These are phyloP conservation scores for Anastatus disparis DNA, from an alignment of 1,140 invertebrate genomes.

Conservation along the genomic window DNA sequence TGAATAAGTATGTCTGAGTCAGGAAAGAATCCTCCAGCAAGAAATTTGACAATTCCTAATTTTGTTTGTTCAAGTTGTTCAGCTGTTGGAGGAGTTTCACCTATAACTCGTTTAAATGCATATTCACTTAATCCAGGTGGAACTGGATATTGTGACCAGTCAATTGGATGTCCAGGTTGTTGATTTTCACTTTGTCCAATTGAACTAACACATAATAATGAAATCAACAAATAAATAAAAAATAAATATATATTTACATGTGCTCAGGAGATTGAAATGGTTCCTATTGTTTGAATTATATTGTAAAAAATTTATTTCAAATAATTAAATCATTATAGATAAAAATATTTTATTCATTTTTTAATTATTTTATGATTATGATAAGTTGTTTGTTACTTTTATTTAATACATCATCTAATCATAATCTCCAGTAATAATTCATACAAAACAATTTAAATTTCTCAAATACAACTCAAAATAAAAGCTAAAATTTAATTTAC, in stretches of 20 bases:
- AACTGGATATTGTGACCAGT: slow-evolving; percentile 70
- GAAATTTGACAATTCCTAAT: slow-evolving; percentile 84
- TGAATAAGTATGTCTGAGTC: slow-evolving; percentile 81
- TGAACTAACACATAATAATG: slow-evolving; percentile 42
- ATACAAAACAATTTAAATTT: slow-evolving; percentile 10
- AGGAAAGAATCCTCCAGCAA: slow-evolving; percentile 80
- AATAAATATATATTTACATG: no score
- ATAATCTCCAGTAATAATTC: no score
- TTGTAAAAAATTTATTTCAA: no score
- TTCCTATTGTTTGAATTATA: no score
- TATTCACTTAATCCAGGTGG: slow-evolving; percentile 84
- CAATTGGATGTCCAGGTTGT: slow-evolving; percentile 53
- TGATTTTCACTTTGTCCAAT: slow-evolving; percentile 55
- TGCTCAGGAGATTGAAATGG: no score
- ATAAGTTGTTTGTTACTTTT: no score
- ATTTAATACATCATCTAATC: slow-evolving; percentile 6
- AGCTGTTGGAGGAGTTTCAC: slow-evolving; percentile 79
- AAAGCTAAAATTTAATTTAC: slow-evolving; percentile 8
- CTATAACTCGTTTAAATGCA: slow-evolving; percentile 82
- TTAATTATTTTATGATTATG: no score
- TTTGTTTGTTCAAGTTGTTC: slow-evolving; percentile 86
- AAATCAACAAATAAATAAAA: no score
- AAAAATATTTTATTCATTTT: no score
- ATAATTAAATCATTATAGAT: slow-evolving; percentile 27
- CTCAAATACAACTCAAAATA: no score